Evolutionary conservation across 2,113 vertebrate genomes (phyloP), one percentile per base, ranked within the genome.

Genomic region (Syngnathus floridae): DNA sequence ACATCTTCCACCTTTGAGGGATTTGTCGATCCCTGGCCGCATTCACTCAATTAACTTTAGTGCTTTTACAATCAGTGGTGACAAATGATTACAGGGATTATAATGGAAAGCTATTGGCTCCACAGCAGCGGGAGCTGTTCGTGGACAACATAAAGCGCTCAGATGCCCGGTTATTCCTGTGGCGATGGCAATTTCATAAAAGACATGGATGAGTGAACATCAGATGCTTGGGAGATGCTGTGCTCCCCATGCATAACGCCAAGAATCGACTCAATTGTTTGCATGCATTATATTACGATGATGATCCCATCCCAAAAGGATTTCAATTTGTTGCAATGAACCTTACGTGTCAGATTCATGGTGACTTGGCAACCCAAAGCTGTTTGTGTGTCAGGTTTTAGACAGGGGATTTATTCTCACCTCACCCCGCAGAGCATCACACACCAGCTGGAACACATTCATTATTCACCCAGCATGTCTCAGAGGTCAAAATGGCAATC

Each of bases 371-470:
- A 80, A 64, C 70, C 64, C 61, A 37, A 60, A 45, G 58, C 38
- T 58, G 58, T 22, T 21, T 61, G 59, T 60, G 58, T 60, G 59
- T 61, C 26, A 35, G 21, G 59, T 73, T 66, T 75, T 61, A 51
- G 22, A 67, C 72, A 69, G 69, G 73, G 75, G 73, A 59, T 80
- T 83, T 74, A 76, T 86, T 88, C 78, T 83, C 84, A 83, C 84
- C 75, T 83, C 66, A 0, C 66, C 77, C 84, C 78, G 75, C 62
- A 58, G 74, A 79, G 81, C 75, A 37, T 55, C 54, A n/a, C 69
- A 74, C 77, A 73, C 85, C 88, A 89, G 80, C 84, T 88, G 85
- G 84, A 84, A 70, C 77, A 79, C 69, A 7, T 71, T 83, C 84
- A 73, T 81, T 83, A 85, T 82, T 83, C 72, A 66, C 64, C 74